These are phyloP conservation scores for Crenuchus spilurus DNA, from an alignment of 2,797 vertebrate species.

Conservation along the genomic window DNA sequence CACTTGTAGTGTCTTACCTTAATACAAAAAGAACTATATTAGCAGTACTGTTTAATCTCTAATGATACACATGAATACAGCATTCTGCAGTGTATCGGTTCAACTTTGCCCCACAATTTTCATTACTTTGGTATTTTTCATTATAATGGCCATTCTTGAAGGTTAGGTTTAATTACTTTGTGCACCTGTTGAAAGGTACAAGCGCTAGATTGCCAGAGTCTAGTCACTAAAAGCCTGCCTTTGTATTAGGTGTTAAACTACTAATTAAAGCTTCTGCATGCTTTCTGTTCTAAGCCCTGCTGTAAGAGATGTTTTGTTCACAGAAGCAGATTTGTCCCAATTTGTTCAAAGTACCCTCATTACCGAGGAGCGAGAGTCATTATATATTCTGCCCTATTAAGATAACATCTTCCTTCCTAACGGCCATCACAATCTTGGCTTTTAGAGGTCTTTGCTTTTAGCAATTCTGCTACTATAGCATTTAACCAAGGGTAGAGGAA, in stretches of 20 bases:
- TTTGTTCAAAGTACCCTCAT: constrained; percentile 53
- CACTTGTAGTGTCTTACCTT: too few species aligned
- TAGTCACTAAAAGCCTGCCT: constrained; percentile 17
- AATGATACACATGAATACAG: constrained; percentile 47
- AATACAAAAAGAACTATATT: constrained; percentile 31
- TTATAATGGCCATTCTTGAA: constrained; percentile 60
- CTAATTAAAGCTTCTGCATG: constrained; percentile 39
- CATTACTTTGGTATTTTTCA: constrained; percentile 48
- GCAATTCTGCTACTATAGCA: neutral
- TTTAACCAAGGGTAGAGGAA: constrained; percentile 7
- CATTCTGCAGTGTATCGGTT: constrained; percentile 10
- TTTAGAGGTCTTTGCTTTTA: constrained; percentile 27
- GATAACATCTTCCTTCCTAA: constrained; percentile 38
- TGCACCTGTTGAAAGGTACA: constrained; percentile 25
- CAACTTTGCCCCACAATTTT: constrained; percentile 34
- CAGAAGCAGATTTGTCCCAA: constrained; percentile 49
- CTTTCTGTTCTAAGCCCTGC: constrained; percentile 27
- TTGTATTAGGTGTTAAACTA: constrained; percentile 27
- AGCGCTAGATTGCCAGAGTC: constrained; percentile 22
- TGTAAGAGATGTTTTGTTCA: constrained; percentile 36
- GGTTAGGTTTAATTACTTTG: constrained; percentile 48
- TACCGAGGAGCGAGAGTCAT: constrained; percentile 37
- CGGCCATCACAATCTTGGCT: constrained; percentile 16
- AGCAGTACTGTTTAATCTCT: constrained; percentile 25
- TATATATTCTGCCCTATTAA: constrained; percentile 46